These are phyloP conservation scores for Eurystomus gularis DNA, from an alignment of 2,113 vertebrate genomes.

Conservation along the genomic window DNA sequence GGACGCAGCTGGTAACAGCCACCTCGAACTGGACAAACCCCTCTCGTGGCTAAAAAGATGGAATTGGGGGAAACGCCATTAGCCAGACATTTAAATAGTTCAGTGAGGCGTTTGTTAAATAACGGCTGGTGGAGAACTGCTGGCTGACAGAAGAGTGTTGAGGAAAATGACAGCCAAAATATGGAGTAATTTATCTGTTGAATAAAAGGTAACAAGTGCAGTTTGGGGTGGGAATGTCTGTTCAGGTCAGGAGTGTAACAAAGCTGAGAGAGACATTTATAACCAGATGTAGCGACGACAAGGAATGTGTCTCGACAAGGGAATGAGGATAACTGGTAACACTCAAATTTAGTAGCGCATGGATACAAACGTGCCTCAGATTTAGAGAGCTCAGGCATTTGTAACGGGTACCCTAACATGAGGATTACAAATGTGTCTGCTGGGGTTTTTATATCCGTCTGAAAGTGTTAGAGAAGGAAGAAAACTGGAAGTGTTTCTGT, in stretches of 20 bases:
- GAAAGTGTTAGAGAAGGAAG: neutral
- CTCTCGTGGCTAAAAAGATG: neutral
- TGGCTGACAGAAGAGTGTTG: neutral
- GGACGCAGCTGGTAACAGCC: neutral
- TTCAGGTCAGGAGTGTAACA: neutral
- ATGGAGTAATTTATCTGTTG: neutral
- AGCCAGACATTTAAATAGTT: neutral
- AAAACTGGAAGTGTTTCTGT: fast-evolving
- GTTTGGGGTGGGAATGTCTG: neutral
- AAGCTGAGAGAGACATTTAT: neutral
- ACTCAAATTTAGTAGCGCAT: neutral
- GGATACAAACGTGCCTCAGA: neutral
- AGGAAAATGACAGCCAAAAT: neutral
- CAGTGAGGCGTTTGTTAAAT: neutral
- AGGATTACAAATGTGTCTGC: neutral
- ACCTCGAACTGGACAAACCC: no score
- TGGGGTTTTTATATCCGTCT: fast-evolving
- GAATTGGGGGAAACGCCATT: fast-evolving
- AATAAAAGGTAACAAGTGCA: neutral
- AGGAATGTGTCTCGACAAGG: neutral
- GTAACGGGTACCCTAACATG: neutral
- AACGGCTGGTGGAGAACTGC: neutral
- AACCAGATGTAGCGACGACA: neutral
- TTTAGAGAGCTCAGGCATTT: neutral
- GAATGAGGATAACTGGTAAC: neutral